These are phyloP conservation scores for Crax fasciolata DNA, from an alignment of 2,797 vertebrate species.

Conservation along the genomic window DNA sequence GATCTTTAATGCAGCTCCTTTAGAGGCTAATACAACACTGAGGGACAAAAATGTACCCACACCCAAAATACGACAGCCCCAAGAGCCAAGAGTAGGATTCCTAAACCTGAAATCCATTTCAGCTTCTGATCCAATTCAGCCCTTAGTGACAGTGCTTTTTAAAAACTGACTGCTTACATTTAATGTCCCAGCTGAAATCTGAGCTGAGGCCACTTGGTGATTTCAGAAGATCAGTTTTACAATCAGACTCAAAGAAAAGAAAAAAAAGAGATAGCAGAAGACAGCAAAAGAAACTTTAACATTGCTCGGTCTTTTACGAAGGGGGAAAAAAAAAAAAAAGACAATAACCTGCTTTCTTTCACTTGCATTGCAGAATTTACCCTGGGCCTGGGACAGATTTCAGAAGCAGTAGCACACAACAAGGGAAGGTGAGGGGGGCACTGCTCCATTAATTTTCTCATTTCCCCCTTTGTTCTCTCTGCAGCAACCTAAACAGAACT, in stretches of 20 bases:
- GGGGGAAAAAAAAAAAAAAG: not conserved
- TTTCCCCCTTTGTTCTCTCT: constrained; percentile 55
- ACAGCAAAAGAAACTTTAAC: not conserved
- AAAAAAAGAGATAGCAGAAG: accelerated
- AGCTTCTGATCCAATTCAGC: not conserved
- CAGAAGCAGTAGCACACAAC: not conserved
- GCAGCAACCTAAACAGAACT: constrained; percentile 77
- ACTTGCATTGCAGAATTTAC: not conserved
- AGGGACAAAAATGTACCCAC: not conserved
- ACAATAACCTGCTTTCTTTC: not conserved
- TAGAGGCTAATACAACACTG: not conserved
- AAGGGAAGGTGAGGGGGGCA: constrained; percentile 21
- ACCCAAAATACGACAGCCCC: not conserved
- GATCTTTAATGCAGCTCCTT: not conserved
- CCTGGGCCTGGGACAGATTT: constrained; percentile 15
- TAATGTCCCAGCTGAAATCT: not conserved
- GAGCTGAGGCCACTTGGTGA: not conserved
- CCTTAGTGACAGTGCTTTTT: not conserved
- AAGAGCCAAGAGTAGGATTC: not conserved
- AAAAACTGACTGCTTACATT: not conserved
- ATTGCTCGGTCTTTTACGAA: not conserved
- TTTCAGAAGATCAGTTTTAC: not conserved
- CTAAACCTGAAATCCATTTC: not conserved
- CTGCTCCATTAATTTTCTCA: constrained; percentile 12
- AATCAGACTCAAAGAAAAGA: not conserved